phyloP scores from a whole-genome alignment of 2,113 vertebrate species.

The Notothenia rossii region DNA sequence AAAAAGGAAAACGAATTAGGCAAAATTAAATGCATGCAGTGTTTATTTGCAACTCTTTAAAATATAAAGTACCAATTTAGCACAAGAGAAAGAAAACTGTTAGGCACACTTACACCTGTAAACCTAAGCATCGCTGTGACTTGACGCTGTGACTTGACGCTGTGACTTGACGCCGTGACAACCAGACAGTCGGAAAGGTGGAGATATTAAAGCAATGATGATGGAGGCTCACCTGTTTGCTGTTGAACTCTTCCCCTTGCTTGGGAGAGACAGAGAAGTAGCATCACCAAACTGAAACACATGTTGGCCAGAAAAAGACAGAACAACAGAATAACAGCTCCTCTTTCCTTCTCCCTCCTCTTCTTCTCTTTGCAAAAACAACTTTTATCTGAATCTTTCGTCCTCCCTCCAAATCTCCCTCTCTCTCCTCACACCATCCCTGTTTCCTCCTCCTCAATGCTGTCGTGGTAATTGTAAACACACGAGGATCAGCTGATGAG shows the following conservation, averaged over 20 bases:
- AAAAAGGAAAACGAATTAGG: background rate
- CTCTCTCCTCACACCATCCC: conserved; percentile 48
- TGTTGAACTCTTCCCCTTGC: conserved; percentile 51
- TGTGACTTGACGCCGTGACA: background rate
- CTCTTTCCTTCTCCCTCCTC: conserved; percentile 18
- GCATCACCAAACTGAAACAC: conserved; percentile 58
- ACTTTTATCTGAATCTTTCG: conserved; percentile 26
- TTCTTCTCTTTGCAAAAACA: conserved; percentile 40
- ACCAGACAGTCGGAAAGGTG: background rate
- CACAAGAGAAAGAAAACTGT: background rate
- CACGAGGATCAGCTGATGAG: conserved; percentile 50
- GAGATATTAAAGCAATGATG: background rate
- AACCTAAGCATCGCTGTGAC: background rate
- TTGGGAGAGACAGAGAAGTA: conserved; percentile 64
- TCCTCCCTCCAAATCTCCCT: conserved; percentile 12
- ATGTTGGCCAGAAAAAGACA: conserved; percentile 47
- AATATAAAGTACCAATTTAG: background rate
- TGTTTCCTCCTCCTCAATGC: conserved; percentile 61
- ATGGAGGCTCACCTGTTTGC: conserved; percentile 74
- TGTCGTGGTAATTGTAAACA: conserved; percentile 62
- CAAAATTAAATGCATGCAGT: conserved; percentile 1
- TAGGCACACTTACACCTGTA: background rate
- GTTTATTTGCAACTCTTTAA: background rate
- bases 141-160: background rate
- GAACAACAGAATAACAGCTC: conserved; percentile 17